Evolutionary conservation across 1,140 invertebrate genomes (phyloP), one percentile per base, ranked within the genome.

Genomic region (Drosophila prosaltans): DNA sequence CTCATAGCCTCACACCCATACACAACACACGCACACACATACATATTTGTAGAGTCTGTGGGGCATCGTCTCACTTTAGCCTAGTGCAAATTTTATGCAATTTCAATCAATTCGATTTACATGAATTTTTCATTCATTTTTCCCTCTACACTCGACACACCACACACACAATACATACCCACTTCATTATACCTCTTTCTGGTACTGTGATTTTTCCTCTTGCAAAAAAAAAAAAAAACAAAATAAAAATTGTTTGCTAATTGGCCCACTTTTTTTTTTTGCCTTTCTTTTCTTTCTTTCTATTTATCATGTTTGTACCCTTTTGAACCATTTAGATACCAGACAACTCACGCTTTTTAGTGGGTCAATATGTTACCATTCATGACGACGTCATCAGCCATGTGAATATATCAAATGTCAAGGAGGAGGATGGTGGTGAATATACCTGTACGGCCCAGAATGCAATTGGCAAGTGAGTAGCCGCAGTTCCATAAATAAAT

Each of bases 341-440:
- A 40, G 91, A 92, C 78, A 92, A 84, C 75, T 92, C 83, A 81
- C 96, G 97, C 81, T 97, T 97, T 92, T 94, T 97, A 83, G 96
- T 97, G 43, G 97, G 97, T 21, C 97, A 98, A 92, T 97, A 97
- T 93, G 97, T 98, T 63, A 98, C 97, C 1, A 94, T 97, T 9
- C 96, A 98, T 92, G 97, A 98, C 80, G 97, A 98, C 92, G 97
- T 98, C 43, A 97, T 98, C 91, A 98, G 97, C 84, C 97, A 98
- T 93, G 96, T 99, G 74, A 99, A 99, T 93, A 97, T 99, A 80
- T 97, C 96, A 74, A 95, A 96, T 68, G 95, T 98, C 39, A 95
- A 96, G 71, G 96, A 97, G 55, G 96, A 98, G 93, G 97, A 98
- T 92, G 98, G 98, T 57, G 98, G 98, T 9, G 96, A 98, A 91